These are phyloP conservation scores for Garrulus glandarius DNA, from an alignment of 2,797 vertebrate species.

Conservation along the genomic window DNA sequence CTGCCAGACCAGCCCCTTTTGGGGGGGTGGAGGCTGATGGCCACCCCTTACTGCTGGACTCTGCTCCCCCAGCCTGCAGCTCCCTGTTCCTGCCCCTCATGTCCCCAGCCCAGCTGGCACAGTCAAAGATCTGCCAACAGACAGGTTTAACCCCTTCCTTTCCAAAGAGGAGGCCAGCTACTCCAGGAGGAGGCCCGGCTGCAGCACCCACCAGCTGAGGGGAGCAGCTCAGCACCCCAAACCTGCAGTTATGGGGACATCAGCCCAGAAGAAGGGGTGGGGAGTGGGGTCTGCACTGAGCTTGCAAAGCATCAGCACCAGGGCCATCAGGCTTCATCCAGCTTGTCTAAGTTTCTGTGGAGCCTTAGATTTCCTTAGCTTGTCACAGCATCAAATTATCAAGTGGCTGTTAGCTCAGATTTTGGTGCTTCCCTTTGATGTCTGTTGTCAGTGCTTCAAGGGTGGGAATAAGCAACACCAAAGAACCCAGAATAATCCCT, in stretches of 20 bases:
- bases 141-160: background rate
- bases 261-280: rapidly evolving
- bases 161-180: background rate
- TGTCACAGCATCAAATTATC: background rate
- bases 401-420: background rate
- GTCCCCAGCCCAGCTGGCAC: background rate
- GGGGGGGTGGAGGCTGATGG: background rate
- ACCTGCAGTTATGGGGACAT: rapidly evolving
- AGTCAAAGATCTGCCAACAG: background rate
- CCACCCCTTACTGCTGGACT: background rate
- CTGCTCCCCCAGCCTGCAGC: background rate
- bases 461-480: background rate
- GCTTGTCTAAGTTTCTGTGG: background rate
- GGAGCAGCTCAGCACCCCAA: background rate
- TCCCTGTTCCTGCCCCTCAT: background rate
- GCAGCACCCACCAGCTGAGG: background rate
- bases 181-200: background rate
- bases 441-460: background rate
- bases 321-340: background rate
- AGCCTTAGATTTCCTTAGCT: background rate
- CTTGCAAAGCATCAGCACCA: background rate
- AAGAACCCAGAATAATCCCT: background rate
- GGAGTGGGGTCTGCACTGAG: background rate
- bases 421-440: background rate
- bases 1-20: background rate